Base-by-base conservation (phyloP, 1,140 invertebrate species). In the Drosophila nasuta region DNA sequence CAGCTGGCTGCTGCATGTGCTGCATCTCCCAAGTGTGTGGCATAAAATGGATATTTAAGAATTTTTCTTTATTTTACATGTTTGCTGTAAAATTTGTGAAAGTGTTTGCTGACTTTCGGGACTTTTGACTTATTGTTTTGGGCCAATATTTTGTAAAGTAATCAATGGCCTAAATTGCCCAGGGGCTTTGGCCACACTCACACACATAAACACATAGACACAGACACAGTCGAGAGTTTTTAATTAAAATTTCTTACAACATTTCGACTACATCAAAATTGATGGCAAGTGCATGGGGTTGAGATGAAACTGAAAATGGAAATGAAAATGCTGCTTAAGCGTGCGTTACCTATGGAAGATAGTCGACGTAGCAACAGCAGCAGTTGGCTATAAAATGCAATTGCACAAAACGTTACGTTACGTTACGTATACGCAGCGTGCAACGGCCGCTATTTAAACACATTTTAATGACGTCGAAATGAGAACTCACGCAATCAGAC, bases 171-270 rank as follows among this genome's bases (percentile, higher is more conserved):
- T 45, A 49, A 70, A 70, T 81, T 81, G 71, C 48, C 15, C 8
- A 7, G 52, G 52, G 49, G 66, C 45, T 63, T 74, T 54, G 48
- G 43, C 30, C 25, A 38, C 35, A 38, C 35, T 5, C 33, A 33
- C 33, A 8, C 33, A 33, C 5, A 33, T 0, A 54, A 0, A 25
- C 0, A 33, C 33, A 33, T 6, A 33, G 5, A 6, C 5, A 54
- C 11, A 33, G 5, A 6, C 5, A 54, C 11, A 33, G 49, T 15
- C 46, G 25, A 49, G 52, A 62, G 46, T 52, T 58, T 73, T 88
- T 89, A 85, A 88, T 88, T 89, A 89, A 89, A 89, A 81, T 89
- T 81, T 65, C 63, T 75, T 89, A 41, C 58, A 67, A 65, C 52
- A 83, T 72, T 77, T 51, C 8, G 62, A 51, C 20, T 57, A 38